Percentiles rank a stretch among this genome's conserved stretches.
These are phyloP conservation scores for Garra rufa DNA, from an alignment of 2,113 vertebrate genomes.

Conservation along the genomic window DNA sequence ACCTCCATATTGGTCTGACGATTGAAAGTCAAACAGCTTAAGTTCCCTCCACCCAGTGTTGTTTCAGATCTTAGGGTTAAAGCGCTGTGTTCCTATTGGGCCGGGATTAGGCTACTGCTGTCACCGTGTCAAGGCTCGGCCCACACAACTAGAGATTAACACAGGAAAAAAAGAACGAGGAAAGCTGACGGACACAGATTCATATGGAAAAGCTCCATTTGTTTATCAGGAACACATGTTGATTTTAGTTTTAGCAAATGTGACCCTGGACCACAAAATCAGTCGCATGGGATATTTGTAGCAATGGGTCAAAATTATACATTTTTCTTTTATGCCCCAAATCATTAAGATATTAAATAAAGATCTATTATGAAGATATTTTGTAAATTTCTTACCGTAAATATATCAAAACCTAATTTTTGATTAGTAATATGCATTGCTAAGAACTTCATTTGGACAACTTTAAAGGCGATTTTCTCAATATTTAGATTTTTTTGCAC, in stretches of 20 bases:
- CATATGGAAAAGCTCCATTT: background rate
- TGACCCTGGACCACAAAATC: too few relatives aligned
- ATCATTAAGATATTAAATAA: too few relatives aligned
- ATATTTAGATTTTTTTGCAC: too few relatives aligned
- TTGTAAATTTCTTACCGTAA: too few relatives aligned
- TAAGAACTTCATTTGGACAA: too few relatives aligned
- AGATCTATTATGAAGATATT: too few relatives aligned
- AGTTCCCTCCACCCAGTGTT: conserved; percentile 55
- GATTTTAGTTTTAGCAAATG: conserved; percentile 54
- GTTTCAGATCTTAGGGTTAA: conserved; percentile 50
- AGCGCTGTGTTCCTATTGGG: conserved; percentile 7
- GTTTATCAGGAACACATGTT: conserved; percentile 44
- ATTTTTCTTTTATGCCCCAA: too few relatives aligned
- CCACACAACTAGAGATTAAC: conserved; percentile 59
- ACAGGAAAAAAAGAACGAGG: background rate
- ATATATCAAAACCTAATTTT: too few relatives aligned
- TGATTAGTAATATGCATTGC: too few relatives aligned
- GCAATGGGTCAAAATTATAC: too few relatives aligned
- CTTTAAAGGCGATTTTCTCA: too few relatives aligned
- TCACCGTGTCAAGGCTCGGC: conserved; percentile 40
- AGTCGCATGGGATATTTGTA: too few relatives aligned
- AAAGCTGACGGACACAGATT: background rate
- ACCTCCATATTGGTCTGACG: conserved; percentile 65
- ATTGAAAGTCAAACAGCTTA: conserved; percentile 70
- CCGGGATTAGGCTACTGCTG: conserved; percentile 53